Evolutionary conservation across 2,797 vertebrate genomes (phyloP).

Genomic region (Trichosurus vulpecula): DNA sequence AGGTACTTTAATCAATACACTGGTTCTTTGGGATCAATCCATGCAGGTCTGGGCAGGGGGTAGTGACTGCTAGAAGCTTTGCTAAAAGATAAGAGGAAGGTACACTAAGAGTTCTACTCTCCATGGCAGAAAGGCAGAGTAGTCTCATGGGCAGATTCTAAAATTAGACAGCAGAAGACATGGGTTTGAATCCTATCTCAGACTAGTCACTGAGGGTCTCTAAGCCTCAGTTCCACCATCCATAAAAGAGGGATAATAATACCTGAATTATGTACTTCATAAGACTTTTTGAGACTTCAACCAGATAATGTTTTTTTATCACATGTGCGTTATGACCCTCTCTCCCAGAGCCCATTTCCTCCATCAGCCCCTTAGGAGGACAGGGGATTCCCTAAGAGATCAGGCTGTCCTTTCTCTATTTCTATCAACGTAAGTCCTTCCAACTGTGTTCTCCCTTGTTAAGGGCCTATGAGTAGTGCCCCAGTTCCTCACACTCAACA

Average conservation of each 20-base stretch:
- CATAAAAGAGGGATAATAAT: neutral
- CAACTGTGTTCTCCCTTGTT: neutral
- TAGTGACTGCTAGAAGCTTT: neutral
- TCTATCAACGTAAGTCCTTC: neutral
- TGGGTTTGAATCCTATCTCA: neutral
- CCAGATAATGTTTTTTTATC: neutral
- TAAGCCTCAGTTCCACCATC: neutral
- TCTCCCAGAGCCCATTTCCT: neutral
- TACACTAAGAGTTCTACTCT: neutral
- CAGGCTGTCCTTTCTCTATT: neutral
- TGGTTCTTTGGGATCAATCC: neutral
- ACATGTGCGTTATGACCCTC: neutral
- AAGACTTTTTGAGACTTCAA: neutral
- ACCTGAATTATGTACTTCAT: neutral
- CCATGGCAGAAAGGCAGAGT: neutral
- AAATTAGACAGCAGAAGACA: neutral
- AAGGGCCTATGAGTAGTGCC: neutral
- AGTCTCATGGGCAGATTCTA: neutral
- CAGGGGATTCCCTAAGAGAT: neutral
- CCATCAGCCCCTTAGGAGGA: neutral
- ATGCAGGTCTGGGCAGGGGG: neutral
- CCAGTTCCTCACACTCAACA: neutral
- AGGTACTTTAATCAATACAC: neutral
- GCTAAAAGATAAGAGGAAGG: neutral
- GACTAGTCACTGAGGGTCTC: neutral